Evolutionary conservation across 1,140 invertebrate genomes (phyloP).

Genomic region (Trissolcus basalis): DNA sequence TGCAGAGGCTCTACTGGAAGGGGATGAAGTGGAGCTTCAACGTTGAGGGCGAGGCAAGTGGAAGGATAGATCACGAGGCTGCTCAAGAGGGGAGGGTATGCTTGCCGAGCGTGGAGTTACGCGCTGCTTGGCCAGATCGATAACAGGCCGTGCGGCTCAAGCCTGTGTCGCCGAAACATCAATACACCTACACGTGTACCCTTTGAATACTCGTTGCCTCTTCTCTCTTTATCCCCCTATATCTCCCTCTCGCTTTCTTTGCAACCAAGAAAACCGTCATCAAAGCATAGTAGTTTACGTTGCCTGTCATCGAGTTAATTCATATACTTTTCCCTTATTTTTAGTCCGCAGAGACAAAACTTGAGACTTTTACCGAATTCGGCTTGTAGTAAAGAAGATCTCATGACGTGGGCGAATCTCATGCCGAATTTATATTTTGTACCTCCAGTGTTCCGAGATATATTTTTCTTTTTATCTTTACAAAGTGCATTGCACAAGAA

Average conservation of each 20-base stretch:
- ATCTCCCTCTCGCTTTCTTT: background rate
- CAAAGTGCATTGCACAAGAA: slow-evolving; percentile 23
- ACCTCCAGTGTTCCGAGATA: slow-evolving; percentile 24
- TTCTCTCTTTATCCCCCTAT: no score
- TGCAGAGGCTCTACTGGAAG: slow-evolving; percentile 10
- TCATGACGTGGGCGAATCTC: slow-evolving; percentile 1
- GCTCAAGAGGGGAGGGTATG: slow-evolving; percentile 28
- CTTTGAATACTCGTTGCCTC: slow-evolving; percentile 49
- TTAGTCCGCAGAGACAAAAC: no score
- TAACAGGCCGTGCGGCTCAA: slow-evolving; percentile 61
- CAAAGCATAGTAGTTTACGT: slow-evolving; percentile 39
- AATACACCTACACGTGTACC: slow-evolving; percentile 61
- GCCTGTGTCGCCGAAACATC: slow-evolving; percentile 61
- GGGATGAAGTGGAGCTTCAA: slow-evolving; percentile 51
- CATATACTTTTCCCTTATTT: background rate
- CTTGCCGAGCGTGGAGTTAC: slow-evolving; percentile 29
- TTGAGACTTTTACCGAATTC: no score
- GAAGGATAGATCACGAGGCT: slow-evolving; percentile 49
- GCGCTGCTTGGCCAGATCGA: slow-evolving; percentile 56
- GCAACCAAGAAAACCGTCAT: slow-evolving; percentile 29
- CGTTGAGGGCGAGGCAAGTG: slow-evolving; percentile 25
- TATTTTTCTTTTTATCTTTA: slow-evolving; percentile 28
- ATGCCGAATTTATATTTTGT: slow-evolving; percentile 15
- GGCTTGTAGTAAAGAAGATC: background rate
- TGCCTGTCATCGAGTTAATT: slow-evolving; percentile 12